Percentiles rank a stretch among this genome's conserved stretches.
Evolutionary conservation across 1,140 invertebrate species (phyloP).

Genomic region (Diploscapter pachys): DNA sequence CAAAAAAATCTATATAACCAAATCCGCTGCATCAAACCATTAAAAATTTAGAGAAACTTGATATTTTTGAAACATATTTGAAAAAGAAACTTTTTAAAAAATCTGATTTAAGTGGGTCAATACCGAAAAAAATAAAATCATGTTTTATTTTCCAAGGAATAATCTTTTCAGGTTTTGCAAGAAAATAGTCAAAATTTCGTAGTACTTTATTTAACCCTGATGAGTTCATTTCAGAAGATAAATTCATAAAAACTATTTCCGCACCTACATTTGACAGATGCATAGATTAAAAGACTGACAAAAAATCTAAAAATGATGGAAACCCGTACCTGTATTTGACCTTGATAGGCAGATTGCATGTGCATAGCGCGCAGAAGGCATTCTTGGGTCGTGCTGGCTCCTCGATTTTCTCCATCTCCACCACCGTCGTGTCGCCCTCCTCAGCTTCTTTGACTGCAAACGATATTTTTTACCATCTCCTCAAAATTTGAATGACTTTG

Average conservation of each 20-base stretch:
- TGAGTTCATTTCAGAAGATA: too few species aligned
- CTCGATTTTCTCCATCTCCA: constrained; percentile 40
- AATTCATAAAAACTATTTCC: not conserved
- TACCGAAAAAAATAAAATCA: not conserved
- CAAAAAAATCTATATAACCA: too few species aligned
- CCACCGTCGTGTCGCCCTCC: constrained; percentile 44
- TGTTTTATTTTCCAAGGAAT: not conserved
- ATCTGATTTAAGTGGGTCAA: not conserved
- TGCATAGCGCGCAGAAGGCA: constrained; percentile 43
- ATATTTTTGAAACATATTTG: not conserved
- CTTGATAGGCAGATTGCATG: constrained; percentile 49
- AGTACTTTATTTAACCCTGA: too few species aligned
- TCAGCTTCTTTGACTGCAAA: constrained; percentile 48
- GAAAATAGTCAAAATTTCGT: not conserved
- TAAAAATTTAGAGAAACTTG: too few species aligned
- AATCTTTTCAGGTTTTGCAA: not conserved
- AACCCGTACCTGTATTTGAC: constrained; percentile 38
- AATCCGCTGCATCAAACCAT: too few species aligned
- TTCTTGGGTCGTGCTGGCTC: constrained; percentile 20
- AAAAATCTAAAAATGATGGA: constrained; percentile 8
- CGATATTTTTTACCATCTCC: not conserved
- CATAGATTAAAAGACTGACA: not conserved
- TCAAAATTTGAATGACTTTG: too few species aligned
- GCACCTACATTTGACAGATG: not conserved
- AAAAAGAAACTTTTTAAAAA: not conserved